These are phyloP conservation scores for Cygnus atratus DNA, from an alignment of 2,113 vertebrate species.

Conservation along the genomic window DNA sequence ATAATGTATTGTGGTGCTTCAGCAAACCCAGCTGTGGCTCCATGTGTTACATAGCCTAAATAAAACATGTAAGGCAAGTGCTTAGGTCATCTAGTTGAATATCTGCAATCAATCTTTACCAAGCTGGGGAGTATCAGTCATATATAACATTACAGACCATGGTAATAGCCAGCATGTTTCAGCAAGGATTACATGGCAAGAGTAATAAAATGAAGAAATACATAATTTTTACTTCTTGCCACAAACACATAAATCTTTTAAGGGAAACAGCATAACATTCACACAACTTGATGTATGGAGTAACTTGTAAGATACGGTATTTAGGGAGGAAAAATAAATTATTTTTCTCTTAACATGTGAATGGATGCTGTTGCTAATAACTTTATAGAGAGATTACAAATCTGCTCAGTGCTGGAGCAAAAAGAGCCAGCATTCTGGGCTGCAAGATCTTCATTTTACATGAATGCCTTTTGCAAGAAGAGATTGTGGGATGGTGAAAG, in stretches of 20 bases:
- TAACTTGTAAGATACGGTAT: neutral
- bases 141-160: neutral
- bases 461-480: neutral
- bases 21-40: constrained; percentile 21
- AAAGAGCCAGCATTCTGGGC: neutral
- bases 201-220: constrained; percentile 44
- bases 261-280: neutral
- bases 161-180: neutral
- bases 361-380: neutral
- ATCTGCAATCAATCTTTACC: constrained; percentile 31
- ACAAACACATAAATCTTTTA: constrained; percentile 29
- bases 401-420: neutral
- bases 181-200: neutral
- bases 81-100: neutral
- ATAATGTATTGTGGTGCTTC: constrained; percentile 9
- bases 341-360: neutral
- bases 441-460: neutral
- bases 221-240: constrained; percentile 28
- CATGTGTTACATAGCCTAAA: constrained; percentile 31
- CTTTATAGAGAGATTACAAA: neutral
- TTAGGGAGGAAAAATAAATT: neutral
- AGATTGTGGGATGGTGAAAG: neutral
- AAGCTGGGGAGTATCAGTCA: neutral
- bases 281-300: neutral
- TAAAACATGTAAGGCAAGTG: constrained; percentile 36